Conservation (phyloP, 2,797 vertebrate species). For the Scolopax rusticola region DNA sequence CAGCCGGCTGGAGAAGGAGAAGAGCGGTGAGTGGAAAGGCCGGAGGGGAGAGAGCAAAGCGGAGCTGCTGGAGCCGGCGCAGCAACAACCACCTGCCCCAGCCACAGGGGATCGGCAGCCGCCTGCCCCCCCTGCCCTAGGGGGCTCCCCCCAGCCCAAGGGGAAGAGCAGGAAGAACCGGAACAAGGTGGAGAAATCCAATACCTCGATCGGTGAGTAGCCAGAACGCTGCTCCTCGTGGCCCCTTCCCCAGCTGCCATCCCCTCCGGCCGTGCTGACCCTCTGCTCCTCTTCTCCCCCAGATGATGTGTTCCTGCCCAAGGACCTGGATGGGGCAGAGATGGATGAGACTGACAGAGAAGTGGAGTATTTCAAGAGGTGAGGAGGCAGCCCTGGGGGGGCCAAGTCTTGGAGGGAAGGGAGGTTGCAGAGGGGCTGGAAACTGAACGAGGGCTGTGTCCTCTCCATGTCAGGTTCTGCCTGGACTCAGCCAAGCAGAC, state of each 20-base stretch:
- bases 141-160: constrained; percentile 86
- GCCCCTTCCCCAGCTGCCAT: background rate
- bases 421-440: background rate
- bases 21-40: constrained; percentile 65
- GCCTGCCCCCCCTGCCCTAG: constrained; percentile 41
- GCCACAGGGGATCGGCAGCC: constrained; percentile 59
- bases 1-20: constrained; percentile 71
- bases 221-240: rapidly evolving
- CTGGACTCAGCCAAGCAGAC: constrained; percentile 99
- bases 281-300: constrained; percentile 45
- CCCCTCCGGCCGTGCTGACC: rapidly evolving
- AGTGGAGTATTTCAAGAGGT: constrained; percentile 99
- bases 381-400: rapidly evolving
- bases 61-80: constrained; percentile 69
- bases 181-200: constrained; percentile 92
- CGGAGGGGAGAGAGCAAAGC: constrained; percentile 70
- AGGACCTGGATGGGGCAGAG: constrained; percentile 93
- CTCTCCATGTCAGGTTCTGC: constrained; percentile 88
- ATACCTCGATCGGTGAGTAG: constrained; percentile 87
- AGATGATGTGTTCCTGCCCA: constrained; percentile 99
- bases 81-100: background rate
- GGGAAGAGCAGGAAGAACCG: constrained; percentile 93
- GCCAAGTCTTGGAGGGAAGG: rapidly evolving
- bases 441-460: background rate
- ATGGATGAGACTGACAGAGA: constrained; percentile 99